A percentile compares a stretch with the other conserved stretches of the same genome.
phyloP scores from a whole-genome alignment of 2,797 vertebrate genomes.

The Heteromormyrus szaboi region DNA sequence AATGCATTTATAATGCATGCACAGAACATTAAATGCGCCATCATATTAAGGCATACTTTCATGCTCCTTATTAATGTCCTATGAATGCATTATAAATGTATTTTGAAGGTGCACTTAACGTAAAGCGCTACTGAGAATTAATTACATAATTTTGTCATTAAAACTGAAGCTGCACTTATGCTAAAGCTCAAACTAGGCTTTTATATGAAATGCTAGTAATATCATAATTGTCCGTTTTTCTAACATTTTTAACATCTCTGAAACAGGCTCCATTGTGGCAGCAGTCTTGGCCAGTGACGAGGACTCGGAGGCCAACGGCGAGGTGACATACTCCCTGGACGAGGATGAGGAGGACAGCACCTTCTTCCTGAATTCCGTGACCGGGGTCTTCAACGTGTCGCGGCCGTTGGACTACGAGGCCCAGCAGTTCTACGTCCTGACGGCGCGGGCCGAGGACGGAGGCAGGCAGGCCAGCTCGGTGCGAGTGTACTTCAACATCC shows the following conservation, averaged over 20 bases:
- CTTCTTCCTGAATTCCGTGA: slow-evolving; percentile 88
- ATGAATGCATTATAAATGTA: not conserved
- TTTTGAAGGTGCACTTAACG: not conserved
- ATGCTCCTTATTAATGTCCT: not conserved
- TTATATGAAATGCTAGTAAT: not conserved
- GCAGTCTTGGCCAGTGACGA: slow-evolving; percentile 88
- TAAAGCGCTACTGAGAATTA: not conserved
- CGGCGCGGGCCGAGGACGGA: slow-evolving; percentile 74
- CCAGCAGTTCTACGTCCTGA: slow-evolving; percentile 84
- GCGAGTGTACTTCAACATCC: slow-evolving; percentile 88
- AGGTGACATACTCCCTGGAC: slow-evolving; percentile 81
- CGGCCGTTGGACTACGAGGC: slow-evolving; percentile 77
- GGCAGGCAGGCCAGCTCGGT: slow-evolving; percentile 74
- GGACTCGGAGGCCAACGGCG: slow-evolving; percentile 83
- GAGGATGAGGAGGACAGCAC: slow-evolving; percentile 83
- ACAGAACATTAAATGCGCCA: not conserved
- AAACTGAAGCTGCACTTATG: not conserved
- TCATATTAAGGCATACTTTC: not conserved
- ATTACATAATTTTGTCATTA: not conserved
- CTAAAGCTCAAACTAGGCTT: not conserved
- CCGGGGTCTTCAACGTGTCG: slow-evolving; percentile 91
- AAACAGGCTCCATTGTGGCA: slow-evolving; percentile 86
- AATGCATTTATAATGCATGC: not conserved
- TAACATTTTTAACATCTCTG: not conserved
- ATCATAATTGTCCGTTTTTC: not conserved